Evolutionary conservation across 2,888 invertebrate genomes (phyloP), one percentile per base, ranked within the genome.

Genomic region (Hololepta plana): DNA sequence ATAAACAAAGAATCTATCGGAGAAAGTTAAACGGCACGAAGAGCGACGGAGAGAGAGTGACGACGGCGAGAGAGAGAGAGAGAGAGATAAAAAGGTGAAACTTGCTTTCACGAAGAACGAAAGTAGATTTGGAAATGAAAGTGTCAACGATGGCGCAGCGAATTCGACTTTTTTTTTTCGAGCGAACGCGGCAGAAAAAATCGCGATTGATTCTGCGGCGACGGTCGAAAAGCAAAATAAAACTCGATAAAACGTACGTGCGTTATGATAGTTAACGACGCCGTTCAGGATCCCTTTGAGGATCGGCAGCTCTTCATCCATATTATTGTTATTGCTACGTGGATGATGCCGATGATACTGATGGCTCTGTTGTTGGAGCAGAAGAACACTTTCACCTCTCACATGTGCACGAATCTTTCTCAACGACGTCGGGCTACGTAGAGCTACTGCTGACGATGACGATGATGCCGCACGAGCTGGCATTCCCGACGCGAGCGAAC

Each of bases 241-340:
- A 17, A 17, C 6, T 17, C n/a, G n/a, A 35, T 26, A 29, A 44
- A 36, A 84, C 84, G 60, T 82, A 85, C 85, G 84, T 67, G 84
- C 84, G 71, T 85, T 84, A 59, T 84, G 84, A 59, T 84, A 84
- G 59, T 81, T 76, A 55, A 82, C 80, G 51, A 77, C 81, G 52
- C 85, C 84, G 55, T 85, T 84, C 45, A 85, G 69, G 59, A 85
- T 85, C 51, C 82, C 81, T 59, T 85, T 85, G 38, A 85, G 69
- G 51, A 85, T 85, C 45, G 85, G 84, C 59, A 84, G 65, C 64
- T 85, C 82, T 67, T 85, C 82, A 54, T 72, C 76, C 82, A 84
- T 82, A 62, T 64, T 42, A 17, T n/a, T 17, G n/a, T n/a, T 17
- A 21, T 10, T 21, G 9, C 9, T 6, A 21, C 9, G 17, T 7